phyloP scores from a whole-genome alignment of 2,888 invertebrate species.

The Tiliacea aurago region DNA sequence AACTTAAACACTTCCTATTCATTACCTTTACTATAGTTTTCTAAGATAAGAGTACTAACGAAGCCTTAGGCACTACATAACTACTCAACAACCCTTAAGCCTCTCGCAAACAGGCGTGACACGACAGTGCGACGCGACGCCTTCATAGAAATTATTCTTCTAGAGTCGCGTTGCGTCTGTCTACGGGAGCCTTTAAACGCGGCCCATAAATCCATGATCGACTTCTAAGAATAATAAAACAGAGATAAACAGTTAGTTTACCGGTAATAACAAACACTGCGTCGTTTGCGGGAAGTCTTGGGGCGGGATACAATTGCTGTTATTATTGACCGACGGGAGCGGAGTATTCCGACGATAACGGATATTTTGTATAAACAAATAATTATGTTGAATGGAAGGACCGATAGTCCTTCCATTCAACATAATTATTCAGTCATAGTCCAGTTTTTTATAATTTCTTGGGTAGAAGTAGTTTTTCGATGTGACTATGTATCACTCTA shows the following conservation, averaged over 20 bases:
- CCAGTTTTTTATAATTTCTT: conserved; percentile 28
- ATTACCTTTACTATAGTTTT: conserved; percentile 22
- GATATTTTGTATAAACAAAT: conserved; percentile 69
- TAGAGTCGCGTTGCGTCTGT: too few relatives aligned
- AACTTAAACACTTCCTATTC: conserved; percentile 30
- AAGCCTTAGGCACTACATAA: conserved; percentile 44
- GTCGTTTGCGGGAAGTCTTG: conserved; percentile 67
- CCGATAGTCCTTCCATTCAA: too few relatives aligned
- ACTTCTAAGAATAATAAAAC: conserved; percentile 68
- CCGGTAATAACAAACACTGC: conserved; percentile 74
- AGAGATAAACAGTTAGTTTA: conserved; percentile 75
- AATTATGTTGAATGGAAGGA: conserved; percentile 52
- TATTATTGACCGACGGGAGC: conserved; percentile 69
- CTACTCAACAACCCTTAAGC: conserved; percentile 54
- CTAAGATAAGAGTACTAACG: conserved; percentile 39
- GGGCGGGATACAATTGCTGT: conserved; percentile 73
- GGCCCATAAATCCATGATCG: conserved; percentile 54
- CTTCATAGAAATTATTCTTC: too few relatives aligned
- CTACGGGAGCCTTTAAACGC: conserved; percentile 27
- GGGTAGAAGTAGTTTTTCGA: neutral
- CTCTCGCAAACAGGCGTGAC: too few relatives aligned
- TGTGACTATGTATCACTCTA: too few relatives aligned
- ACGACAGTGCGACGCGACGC: too few relatives aligned
- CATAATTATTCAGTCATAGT: too few relatives aligned
- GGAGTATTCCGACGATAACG: conserved; percentile 61